These are phyloP conservation scores for Potamarius usumacintae DNA, from an alignment of 2,113 vertebrate species.

Conservation along the genomic window DNA sequence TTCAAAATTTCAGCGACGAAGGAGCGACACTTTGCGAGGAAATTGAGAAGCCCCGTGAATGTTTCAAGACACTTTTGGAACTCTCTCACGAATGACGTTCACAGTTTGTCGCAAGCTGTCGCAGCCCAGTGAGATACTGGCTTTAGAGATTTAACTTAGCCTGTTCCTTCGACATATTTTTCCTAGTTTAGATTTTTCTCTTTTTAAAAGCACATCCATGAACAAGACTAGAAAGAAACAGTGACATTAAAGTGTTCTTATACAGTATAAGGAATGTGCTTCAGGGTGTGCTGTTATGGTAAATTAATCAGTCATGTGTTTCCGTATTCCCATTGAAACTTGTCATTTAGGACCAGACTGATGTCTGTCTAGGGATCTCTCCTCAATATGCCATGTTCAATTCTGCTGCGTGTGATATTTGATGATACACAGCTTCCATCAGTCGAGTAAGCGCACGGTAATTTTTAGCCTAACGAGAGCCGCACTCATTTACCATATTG, in stretches of 20 bases:
- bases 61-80: too few species aligned
- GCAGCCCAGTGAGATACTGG: too few species aligned
- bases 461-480: constrained; percentile 56
- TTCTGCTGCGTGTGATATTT: constrained; percentile 25
- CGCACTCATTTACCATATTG: constrained; percentile 69
- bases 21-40: too few species aligned
- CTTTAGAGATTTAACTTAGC: too few species aligned
- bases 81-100: too few species aligned
- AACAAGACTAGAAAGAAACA: neutral
- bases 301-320: neutral
- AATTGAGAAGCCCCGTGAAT: too few species aligned
- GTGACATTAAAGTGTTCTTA: neutral
- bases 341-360: constrained; percentile 16
- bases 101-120: too few species aligned
- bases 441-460: constrained; percentile 36
- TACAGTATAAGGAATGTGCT: neutral
- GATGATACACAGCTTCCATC: constrained; percentile 22
- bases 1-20: too few species aligned
- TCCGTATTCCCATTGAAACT: neutral
- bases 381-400: constrained; percentile 3
- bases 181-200: too few species aligned
- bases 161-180: neutral
- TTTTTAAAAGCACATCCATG: neutral
- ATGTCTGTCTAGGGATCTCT: constrained; percentile 26
- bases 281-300: neutral